phyloP scores from a whole-genome alignment of 53 echinoderm and acorn worm genomes.

The Arbacia lixula region DNA sequence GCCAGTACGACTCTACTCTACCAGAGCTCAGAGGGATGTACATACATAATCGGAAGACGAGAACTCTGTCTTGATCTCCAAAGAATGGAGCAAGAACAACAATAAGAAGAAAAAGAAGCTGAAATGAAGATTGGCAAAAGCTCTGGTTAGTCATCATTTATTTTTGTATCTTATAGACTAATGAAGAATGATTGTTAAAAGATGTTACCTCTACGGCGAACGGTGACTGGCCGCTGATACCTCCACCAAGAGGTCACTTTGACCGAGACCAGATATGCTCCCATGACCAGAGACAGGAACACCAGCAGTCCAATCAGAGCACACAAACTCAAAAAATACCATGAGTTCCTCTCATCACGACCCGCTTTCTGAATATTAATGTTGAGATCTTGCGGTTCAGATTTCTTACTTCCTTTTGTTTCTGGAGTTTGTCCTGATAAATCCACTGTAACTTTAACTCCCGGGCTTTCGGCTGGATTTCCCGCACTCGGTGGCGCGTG shows the following conservation, averaged over 20 bases:
- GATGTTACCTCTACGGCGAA: conserved; percentile 48
- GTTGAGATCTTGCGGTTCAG: conserved; percentile 26
- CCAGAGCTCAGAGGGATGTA: too few species aligned
- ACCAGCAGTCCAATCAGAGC: conserved; percentile 46
- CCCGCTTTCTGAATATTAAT: conserved; percentile 35
- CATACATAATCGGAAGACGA: too few species aligned
- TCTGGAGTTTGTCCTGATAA: conserved; percentile 3
- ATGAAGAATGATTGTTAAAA: too few species aligned
- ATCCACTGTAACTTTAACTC: background rate
- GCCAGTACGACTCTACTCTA: too few species aligned
- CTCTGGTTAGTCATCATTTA: too few species aligned
- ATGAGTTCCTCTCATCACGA: conserved; percentile 39
- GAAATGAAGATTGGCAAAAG: too few species aligned
- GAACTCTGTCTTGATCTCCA: too few species aligned
- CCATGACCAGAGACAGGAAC: conserved; percentile 78
- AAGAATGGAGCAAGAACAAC: too few species aligned
- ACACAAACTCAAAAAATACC: conserved; percentile 47
- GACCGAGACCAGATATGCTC: conserved; percentile 71
- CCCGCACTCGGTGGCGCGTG: background rate
- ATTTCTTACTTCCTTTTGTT: background rate
- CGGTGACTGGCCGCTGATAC: conserved; percentile 40
- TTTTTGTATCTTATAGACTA: too few species aligned
- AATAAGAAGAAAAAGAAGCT: too few species aligned
- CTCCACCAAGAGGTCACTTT: conserved; percentile 59
- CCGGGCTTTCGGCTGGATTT: too few species aligned